phyloP scores from a whole-genome alignment of 2,888 invertebrate genomes.

The Stenodema calcarata region DNA sequence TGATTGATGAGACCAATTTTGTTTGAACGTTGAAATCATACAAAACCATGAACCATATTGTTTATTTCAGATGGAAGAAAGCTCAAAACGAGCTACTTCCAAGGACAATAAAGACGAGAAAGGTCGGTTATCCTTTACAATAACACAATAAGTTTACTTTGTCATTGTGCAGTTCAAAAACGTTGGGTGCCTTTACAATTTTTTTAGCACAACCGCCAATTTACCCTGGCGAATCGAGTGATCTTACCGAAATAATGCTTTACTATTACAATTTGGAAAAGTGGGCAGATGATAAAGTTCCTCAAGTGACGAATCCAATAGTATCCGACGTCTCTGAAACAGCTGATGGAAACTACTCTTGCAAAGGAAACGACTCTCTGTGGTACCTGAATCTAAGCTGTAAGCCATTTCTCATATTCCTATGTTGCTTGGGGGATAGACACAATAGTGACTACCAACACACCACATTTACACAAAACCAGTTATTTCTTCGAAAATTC shows the following conservation, averaged over 20 bases:
- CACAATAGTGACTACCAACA: no score
- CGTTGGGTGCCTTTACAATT: neutral
- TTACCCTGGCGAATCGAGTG: neutral
- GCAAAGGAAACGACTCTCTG: slow-evolving; percentile 30
- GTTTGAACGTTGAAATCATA: neutral
- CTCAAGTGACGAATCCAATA: neutral
- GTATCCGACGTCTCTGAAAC: slow-evolving; percentile 38
- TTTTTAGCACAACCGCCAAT: neutral
- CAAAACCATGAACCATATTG: no score
- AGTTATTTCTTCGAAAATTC: no score
- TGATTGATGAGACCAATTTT: neutral
- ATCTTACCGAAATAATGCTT: neutral
- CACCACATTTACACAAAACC: no score
- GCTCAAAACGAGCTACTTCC: neutral
- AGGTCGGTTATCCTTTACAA: neutral
- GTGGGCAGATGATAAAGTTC: slow-evolving; percentile 27
- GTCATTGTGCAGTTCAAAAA: neutral
- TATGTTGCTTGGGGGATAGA: neutral
- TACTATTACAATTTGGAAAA: slow-evolving; percentile 37
- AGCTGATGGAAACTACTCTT: slow-evolving; percentile 2
- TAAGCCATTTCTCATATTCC: slow-evolving; percentile 3
- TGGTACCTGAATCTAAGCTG: slow-evolving; percentile 45
- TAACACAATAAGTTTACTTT: neutral
- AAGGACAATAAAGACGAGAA: neutral
- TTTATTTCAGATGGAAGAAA: neutral